Conservation (phyloP, 1,140 invertebrate species). For the Dinoponera quadriceps region DNA sequence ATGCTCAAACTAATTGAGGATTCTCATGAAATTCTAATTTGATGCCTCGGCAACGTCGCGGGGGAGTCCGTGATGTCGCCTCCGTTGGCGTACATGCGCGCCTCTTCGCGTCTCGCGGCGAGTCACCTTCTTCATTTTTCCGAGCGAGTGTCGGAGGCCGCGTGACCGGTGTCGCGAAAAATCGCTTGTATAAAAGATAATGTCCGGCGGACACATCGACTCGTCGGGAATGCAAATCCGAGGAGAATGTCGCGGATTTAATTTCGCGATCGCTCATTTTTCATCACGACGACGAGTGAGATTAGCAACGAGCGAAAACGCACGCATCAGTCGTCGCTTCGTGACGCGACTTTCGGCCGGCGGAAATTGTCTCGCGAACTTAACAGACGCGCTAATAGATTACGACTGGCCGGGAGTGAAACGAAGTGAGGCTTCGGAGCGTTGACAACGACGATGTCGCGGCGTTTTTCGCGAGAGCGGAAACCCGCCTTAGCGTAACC, state of each 20-base stretch:
- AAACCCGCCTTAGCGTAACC: neutral
- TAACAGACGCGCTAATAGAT: too few relatives aligned
- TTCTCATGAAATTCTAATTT: slow-evolving; percentile 64
- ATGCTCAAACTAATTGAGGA: slow-evolving; percentile 57
- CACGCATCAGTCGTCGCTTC: too few relatives aligned
- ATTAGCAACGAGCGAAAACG: too few relatives aligned
- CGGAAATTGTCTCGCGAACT: too few relatives aligned
- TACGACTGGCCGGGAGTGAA: too few relatives aligned
- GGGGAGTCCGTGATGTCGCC: slow-evolving; percentile 5
- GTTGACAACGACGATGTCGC: neutral
- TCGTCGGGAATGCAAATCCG: too few relatives aligned
- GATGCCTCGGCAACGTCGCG: neutral
- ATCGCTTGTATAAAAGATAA: neutral
- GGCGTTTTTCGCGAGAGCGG: neutral
- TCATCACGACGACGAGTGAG: too few relatives aligned
- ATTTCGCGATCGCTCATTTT: too few relatives aligned
- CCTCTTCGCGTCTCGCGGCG: neutral
- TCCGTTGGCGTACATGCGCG: neutral
- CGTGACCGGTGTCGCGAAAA: neutral
- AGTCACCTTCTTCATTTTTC: slow-evolving; percentile 12
- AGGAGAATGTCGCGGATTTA: too few relatives aligned
- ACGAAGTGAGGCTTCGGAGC: neutral
- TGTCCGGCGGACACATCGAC: slow-evolving; percentile 20
- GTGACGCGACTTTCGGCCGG: too few relatives aligned
- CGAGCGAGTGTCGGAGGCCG: slow-evolving; percentile 2